Base-by-base conservation (phyloP, 2,113 vertebrate species). In the Peromyscus leucopus region DNA sequence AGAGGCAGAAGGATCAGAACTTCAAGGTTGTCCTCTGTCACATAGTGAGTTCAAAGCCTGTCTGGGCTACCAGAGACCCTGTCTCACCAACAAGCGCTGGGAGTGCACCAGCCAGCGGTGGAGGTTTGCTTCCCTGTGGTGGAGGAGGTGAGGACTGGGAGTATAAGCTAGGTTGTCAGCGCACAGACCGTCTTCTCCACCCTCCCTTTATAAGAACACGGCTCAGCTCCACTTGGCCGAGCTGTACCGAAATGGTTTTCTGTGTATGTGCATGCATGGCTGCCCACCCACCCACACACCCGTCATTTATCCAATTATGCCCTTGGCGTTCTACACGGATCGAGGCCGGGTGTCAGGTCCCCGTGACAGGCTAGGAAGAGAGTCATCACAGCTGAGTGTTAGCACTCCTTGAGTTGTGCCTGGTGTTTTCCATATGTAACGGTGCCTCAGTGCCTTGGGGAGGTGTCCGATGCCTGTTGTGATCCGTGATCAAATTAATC, bases 381-480 rank as follows among this genome's bases (percentile, higher is more conserved):
- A 90, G 61, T 85, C 42, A 69, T 96, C 61, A 75, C 61, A 89
- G 76, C 96, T 55, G 76, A 42, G 22, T 87, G 67, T 67, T 87
- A 72, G 80, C 86, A 22, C 83, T 90, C 63, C 51, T 96, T 96
- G 91, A 90, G 55, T 42, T 75, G 11, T 33, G 36, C 48, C 59
- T n/a, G 69, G 51, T 91, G 71, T 91, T 97, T 96, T 95, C 96
- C 46, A 48, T 84, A 71, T 89, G n/a, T 94, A 83, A 95, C 12
- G 76, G 42, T 74, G 72, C 69, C 24, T 39, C 1, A 1, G 59
- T 85, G 59, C 82, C 59, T 17, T n/a, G 69, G 80, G 74, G 42
- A 91, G 87, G 31, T 76, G 71, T 89, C 72, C 78, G 42, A 59
- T 96, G 92, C n/a, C 88, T 89, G 78, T 69, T 92, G 26, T 59